Base-by-base conservation (phyloP, 2,797 vertebrate species). In the Rhabdophis nuchalis region DNA sequence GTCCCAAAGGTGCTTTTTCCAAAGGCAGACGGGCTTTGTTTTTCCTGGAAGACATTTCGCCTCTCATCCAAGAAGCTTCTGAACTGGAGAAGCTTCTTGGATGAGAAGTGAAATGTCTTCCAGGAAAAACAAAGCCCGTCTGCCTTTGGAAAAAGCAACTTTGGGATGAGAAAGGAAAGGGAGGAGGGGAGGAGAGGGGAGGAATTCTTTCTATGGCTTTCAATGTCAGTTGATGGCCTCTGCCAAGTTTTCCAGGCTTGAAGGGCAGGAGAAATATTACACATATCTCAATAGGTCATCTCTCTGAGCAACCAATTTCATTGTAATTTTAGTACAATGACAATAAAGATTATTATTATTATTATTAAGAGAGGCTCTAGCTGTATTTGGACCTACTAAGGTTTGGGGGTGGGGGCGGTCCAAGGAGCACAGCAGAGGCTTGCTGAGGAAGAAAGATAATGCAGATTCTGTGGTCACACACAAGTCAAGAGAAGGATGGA, bases 171-270 rank as follows among this genome's bases (percentile, higher is more conserved):
- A 64, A 64, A 64, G 61, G 58, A 60, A 58, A 58, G 60, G n/a
- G 11, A 61, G 27, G 57, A 23, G 57, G 7, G 23, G 2, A 25
- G 20, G 86, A 95, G 91, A 96, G 96, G n/a, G 46, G 13, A 95
- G 93, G 95, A 95, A 96, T 91, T 72, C 0, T 86, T 96, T 93
- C 94, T 93, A 93, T 0, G 91, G 3, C 93, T 94, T 95, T 94
- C 95, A 95, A 61, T 25, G 58, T 93, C 92, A 72, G 93, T 61
- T 57, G 89, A 57, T 29, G 86, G 86, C 2, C 50, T 68, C 9
- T 60, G 90, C 54, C 23, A 14, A 85, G 87, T 53, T 1, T 23
- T 36, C 1, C 1, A 36, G 50, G n/a, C 56, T 64, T 36, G 3
- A 5, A 53, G n/a, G 56, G 16, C n/a, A 41, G 64, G n/a, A 52